Conservation (phyloP, 2,888 invertebrate species). For the Belgica antarctica region DNA sequence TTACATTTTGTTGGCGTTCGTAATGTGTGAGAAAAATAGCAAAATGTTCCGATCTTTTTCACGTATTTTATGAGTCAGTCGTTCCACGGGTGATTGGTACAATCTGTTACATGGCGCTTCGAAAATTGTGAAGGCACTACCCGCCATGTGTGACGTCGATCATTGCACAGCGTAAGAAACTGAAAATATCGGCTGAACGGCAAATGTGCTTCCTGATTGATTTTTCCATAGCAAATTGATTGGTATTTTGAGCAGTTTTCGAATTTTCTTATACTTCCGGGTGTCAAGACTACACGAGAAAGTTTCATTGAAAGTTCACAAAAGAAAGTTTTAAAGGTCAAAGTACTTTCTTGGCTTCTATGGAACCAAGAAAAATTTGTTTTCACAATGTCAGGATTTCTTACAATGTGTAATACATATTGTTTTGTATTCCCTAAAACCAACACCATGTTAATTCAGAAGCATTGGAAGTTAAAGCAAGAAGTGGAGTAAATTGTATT, state of each 20-base stretch:
- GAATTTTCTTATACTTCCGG: background rate
- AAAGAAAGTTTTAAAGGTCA: background rate
- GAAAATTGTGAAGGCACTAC: background rate
- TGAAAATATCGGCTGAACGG: background rate
- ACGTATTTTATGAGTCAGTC: background rate
- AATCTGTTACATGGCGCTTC: conserved; percentile 11
- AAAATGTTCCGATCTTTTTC: background rate
- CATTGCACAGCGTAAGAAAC: background rate
- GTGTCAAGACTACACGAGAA: background rate
- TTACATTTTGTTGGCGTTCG: conserved; percentile 34
- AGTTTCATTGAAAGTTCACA: background rate
- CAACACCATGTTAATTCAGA: no score
- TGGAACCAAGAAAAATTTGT: no score
- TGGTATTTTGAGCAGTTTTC: background rate
- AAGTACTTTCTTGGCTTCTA: no score
- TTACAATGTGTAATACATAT: no score
- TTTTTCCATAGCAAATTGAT: background rate
- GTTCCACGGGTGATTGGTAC: conserved; percentile 25
- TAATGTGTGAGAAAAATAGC: background rate
- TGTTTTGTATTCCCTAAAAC: no score
- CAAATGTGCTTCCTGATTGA: background rate
- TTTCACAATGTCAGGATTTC: no score
- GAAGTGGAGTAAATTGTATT: no score
- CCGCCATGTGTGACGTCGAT: conserved; percentile 18
- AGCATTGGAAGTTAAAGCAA: no score